Base-by-base conservation (phyloP, 2,113 vertebrate genomes). In the Phrynosoma platyrhinos region DNA sequence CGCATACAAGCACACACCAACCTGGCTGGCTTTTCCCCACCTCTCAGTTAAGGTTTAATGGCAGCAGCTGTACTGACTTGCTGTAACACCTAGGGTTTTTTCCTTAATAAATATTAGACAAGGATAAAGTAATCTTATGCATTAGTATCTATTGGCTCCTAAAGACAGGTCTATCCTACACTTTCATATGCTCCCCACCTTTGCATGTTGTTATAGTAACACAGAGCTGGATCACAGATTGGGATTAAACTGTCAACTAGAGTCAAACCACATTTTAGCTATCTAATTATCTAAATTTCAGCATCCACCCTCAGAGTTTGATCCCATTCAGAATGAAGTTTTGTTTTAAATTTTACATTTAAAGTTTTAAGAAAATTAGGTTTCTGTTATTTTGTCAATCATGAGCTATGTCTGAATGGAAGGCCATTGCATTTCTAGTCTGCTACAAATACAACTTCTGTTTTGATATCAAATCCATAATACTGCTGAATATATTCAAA, bases 11-110 rank as follows among this genome's bases (percentile, higher is more conserved):
- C 27, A 68, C 76, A 88, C 53, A 88, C 76, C 74, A 64, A 93
- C 93, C 90, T 91, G 91, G 85, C 85, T 0, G 85, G 86, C 87
- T 95, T 88, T 94, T 90, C 85, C 90, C 90, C 90, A 94, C 94
- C 89, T 92, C 92, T 90, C 86, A 0, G 0, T 84, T 30, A 18
- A 93, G 93, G 92, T 93, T 93, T 93, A 92, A 47, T 52, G 94
- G 93, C 85, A 79, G 74, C 32, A 77, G 78, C 90, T 92, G 88
- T 85, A 90, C 87, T 66, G 72, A 89, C 68, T 90, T 95, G 92
- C 92, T 92, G 93, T 85, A 79, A 82, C 0, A 0, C 84, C 93
- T 18, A 91, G 85, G 88, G 47, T 86, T 10, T 80, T 58, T 47
- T 68, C 53, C 30, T 1, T 10, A 5, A 0, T 84, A 93, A 92